Conservation (phyloP, 2,113 vertebrate species). For the Prolemur simus region DNA sequence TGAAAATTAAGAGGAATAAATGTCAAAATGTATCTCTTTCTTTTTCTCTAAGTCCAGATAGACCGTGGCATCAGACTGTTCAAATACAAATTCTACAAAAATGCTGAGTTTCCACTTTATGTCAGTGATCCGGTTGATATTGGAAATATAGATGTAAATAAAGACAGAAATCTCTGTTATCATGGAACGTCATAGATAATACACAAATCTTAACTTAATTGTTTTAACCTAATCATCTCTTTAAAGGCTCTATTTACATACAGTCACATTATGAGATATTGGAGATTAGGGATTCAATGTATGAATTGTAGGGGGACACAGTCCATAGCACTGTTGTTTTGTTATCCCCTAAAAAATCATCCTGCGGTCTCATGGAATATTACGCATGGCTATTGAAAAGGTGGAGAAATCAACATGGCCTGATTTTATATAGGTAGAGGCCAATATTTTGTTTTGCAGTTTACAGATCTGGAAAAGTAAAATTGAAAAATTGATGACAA, state of each 20-base stretch:
- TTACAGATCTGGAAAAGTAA: not conserved
- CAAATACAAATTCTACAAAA: not conserved
- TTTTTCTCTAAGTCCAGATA: not conserved
- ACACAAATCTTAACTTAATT: not conserved
- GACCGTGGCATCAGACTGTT: not conserved
- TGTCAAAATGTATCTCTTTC: not conserved
- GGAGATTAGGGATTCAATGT: not conserved
- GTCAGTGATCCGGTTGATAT: not conserved
- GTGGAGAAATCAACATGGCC: not conserved
- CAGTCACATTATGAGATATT: not conserved
- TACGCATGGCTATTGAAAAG: not conserved
- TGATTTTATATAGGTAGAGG: not conserved
- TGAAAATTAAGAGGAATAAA: not conserved
- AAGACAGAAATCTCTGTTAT: not conserved
- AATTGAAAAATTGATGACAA: not conserved
- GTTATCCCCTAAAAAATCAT: not conserved
- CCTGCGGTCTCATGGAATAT: not conserved
- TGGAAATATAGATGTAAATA: not conserved
- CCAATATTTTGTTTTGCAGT: not conserved
- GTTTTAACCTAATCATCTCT: not conserved
- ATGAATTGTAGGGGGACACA: not conserved
- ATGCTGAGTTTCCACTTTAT: not conserved
- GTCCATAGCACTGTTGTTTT: not conserved
- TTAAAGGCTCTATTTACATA: not conserved
- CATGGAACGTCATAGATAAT: not conserved